phyloP scores from a whole-genome alignment of 2,888 invertebrate genomes.

The Kuschelorhynchus macadamiae region DNA sequence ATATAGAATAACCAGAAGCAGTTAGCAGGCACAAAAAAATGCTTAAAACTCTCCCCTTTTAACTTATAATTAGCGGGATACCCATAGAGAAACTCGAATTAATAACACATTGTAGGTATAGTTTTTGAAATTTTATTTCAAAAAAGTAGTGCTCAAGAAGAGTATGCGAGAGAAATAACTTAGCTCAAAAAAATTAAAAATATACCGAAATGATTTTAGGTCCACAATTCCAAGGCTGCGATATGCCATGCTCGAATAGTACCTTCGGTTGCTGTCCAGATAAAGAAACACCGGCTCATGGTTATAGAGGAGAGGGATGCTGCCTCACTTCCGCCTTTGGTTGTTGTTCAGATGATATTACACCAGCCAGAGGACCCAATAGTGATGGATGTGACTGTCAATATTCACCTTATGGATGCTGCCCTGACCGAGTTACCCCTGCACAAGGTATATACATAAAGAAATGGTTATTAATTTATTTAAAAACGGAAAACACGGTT shows the following conservation, averaged over 20 bases:
- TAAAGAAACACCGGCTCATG: constrained; percentile 86
- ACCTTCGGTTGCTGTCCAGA: constrained; percentile 92
- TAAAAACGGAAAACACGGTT: too few species aligned
- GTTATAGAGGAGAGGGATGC: constrained; percentile 86
- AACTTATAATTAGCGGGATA: too few species aligned
- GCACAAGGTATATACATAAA: constrained; percentile 74
- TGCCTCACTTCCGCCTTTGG: constrained; percentile 80
- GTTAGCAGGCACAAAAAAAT: too few species aligned
- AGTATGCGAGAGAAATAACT: too few species aligned
- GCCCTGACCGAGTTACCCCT: constrained; percentile 84
- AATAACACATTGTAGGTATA: too few species aligned
- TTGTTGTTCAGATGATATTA: constrained; percentile 93
- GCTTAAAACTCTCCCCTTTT: too few species aligned
- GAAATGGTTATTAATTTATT: constrained; percentile 13
- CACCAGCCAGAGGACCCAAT: constrained; percentile 84
- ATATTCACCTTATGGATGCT: constrained; percentile 85
- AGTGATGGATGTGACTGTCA: constrained; percentile 86
- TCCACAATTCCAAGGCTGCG: constrained; percentile 81
- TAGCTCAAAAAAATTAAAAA: too few species aligned
- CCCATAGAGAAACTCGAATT: too few species aligned
- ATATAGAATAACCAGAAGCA: too few species aligned
- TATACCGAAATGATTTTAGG: too few species aligned
- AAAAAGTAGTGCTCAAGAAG: too few species aligned
- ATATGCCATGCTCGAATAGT: constrained; percentile 76
- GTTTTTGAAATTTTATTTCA: too few species aligned